These are phyloP conservation scores for Spodoptera exigua DNA, from an alignment of 2,888 invertebrate genomes.

Conservation along the genomic window DNA sequence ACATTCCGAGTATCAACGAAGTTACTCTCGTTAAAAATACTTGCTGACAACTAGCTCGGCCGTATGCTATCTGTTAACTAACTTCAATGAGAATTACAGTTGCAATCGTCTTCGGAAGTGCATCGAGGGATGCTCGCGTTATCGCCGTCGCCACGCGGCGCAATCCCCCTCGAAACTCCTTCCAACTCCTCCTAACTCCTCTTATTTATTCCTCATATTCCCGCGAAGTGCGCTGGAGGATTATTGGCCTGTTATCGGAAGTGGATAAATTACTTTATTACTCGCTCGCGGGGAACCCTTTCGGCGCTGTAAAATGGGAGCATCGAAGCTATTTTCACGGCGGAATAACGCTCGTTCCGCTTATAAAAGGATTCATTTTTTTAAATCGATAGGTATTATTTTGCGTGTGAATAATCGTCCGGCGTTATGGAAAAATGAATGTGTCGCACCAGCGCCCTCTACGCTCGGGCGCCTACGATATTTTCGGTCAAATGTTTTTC, in stretches of 20 bases:
- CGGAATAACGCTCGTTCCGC: slow-evolving; percentile 76
- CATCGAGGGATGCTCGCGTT: slow-evolving; percentile 53
- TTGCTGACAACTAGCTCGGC: slow-evolving; percentile 42
- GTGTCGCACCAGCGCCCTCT: slow-evolving; percentile 55
- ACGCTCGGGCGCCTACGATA: slow-evolving; percentile 44
- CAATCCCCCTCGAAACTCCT: slow-evolving; percentile 49
- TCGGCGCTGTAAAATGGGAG: slow-evolving; percentile 69
- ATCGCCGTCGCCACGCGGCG: slow-evolving; percentile 60
- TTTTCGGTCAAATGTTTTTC: slow-evolving; percentile 58
- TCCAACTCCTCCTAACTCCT: slow-evolving; percentile 53
- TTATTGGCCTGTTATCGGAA: slow-evolving; percentile 85
- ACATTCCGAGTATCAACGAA: slow-evolving; percentile 30
- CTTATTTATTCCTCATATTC: slow-evolving; percentile 75
- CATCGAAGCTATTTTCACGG: slow-evolving; percentile 75
- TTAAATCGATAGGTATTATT: slow-evolving; percentile 77
- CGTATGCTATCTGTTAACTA: slow-evolving; percentile 47
- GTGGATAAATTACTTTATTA: slow-evolving; percentile 88
- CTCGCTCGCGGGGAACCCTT: slow-evolving; percentile 78
- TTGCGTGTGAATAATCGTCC: slow-evolving; percentile 62
- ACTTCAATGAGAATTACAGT: slow-evolving; percentile 49
- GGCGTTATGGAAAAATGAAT: slow-evolving; percentile 66
- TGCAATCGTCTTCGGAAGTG: slow-evolving; percentile 39
- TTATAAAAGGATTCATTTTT: slow-evolving; percentile 75
- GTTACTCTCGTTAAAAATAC: slow-evolving; percentile 57
- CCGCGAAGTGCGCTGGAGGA: slow-evolving; percentile 68